Conservation (phyloP, 2,113 vertebrate genomes). For the Barnardius zonarius region DNA sequence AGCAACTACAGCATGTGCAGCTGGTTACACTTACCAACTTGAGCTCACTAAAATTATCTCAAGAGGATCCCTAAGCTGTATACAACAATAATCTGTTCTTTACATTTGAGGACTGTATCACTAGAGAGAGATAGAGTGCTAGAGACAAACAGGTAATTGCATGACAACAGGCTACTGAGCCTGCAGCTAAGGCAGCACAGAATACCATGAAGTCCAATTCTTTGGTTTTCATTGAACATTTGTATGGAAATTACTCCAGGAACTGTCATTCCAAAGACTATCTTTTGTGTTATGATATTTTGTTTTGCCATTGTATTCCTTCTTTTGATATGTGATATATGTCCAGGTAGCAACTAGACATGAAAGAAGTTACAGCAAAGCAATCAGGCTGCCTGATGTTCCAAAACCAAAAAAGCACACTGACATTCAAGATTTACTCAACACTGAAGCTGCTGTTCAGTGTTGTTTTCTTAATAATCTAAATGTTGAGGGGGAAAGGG, state of each 20-base stretch:
- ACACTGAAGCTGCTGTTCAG: background rate
- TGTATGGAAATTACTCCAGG: background rate
- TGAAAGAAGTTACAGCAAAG: background rate
- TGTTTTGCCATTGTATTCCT: background rate
- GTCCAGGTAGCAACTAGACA: background rate
- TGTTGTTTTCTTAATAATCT: background rate
- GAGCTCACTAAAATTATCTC: background rate
- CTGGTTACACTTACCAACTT: background rate
- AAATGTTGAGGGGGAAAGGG: background rate
- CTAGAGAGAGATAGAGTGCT: background rate
- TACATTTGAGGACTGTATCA: background rate
- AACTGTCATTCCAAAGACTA: background rate
- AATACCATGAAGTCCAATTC: background rate
- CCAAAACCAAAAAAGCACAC: background rate
- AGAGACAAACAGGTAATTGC: background rate
- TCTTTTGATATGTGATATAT: background rate
- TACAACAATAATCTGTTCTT: background rate
- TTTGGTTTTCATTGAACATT: background rate
- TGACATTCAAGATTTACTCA: background rate
- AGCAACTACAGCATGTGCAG: background rate
- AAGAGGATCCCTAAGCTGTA: background rate
- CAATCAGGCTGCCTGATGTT: background rate
- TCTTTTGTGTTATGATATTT: background rate
- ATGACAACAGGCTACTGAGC: background rate
- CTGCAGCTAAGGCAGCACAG: background rate